A percentile compares a stretch with the other conserved stretches of the same genome.
These are phyloP conservation scores for Herpailurus yagouaroundi DNA, from an alignment of 2,113 vertebrate genomes.

Conservation along the genomic window DNA sequence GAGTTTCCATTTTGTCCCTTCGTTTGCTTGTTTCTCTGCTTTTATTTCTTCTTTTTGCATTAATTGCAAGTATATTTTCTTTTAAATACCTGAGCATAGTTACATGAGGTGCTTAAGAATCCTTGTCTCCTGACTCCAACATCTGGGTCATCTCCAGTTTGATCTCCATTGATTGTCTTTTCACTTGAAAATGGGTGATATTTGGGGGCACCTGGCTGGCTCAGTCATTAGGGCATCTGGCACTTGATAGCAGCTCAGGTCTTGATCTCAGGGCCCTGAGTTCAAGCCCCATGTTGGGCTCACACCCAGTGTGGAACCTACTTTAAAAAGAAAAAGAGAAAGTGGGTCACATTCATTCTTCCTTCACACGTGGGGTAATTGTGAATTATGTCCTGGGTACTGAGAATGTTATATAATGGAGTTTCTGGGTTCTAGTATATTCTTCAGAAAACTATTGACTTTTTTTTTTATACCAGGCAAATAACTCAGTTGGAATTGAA, in stretches of 20 bases:
- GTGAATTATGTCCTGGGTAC: neutral
- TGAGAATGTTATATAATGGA: neutral
- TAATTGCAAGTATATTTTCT: constrained; percentile 1
- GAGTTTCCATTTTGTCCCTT: neutral
- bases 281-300: too few species aligned
- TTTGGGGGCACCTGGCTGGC: too few species aligned
- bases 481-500: constrained; percentile 11
- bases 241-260: too few species aligned
- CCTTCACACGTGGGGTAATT: neutral
- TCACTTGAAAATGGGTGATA: neutral
- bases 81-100: constrained; percentile 7
- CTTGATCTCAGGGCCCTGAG: too few species aligned
- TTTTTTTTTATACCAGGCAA: neutral
- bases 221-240: too few species aligned
- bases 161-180: neutral
- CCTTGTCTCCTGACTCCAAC: neutral
- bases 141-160: neutral
- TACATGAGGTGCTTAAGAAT: neutral
- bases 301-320: too few species aligned
- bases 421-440: constrained; percentile 5
- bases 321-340: neutral
- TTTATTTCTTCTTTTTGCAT: neutral
- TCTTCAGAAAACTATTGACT: neutral
- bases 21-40: neutral
- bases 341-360: neutral